These are phyloP conservation scores for Danaus chrysippus DNA, from an alignment of 2,888 invertebrate genomes.

Conservation along the genomic window DNA sequence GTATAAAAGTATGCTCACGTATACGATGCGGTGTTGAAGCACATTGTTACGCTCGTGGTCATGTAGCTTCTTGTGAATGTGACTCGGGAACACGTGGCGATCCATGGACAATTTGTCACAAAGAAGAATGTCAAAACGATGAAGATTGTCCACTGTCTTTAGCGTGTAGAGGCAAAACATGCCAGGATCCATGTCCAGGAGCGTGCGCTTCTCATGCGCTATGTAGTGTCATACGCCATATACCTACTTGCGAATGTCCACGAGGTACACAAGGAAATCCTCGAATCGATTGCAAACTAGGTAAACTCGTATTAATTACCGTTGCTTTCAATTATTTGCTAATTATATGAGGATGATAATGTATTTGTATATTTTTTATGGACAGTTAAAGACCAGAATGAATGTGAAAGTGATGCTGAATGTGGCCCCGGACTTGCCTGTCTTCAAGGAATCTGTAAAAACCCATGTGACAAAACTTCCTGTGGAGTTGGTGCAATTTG, in stretches of 20 bases:
- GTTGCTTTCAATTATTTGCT: not conserved
- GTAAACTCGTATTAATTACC: conserved; percentile 45
- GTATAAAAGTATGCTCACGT: conserved; percentile 87
- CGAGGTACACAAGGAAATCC: conserved; percentile 91
- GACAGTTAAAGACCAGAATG: conserved; percentile 73
- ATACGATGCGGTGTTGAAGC: conserved; percentile 90
- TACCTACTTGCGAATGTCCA: conserved; percentile 88
- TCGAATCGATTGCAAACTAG: conserved; percentile 80
- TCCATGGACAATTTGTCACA: conserved; percentile 86
- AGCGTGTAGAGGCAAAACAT: conserved; percentile 87
- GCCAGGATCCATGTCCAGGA: conserved; percentile 91
- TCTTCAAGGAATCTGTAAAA: conserved; percentile 86
- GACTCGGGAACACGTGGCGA: conserved; percentile 87
- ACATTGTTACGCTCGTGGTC: conserved; percentile 87
- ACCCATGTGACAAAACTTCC: conserved; percentile 89
- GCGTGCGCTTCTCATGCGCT: conserved; percentile 88
- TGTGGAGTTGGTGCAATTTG: conserved; percentile 91
- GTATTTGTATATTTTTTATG: conserved; percentile 6
- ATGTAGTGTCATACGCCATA: conserved; percentile 88
- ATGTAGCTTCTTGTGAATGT: conserved; percentile 89
- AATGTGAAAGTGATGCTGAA: conserved; percentile 89
- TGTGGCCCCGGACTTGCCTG: conserved; percentile 93
- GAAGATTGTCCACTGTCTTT: conserved; percentile 88
- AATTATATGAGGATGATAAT: not conserved
- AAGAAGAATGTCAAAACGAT: conserved; percentile 87